Percentiles rank a stretch among this genome's conserved stretches.
Evolutionary conservation across 2,888 invertebrate species (phyloP).

Genomic region (Drosophila ezoana): DNA sequence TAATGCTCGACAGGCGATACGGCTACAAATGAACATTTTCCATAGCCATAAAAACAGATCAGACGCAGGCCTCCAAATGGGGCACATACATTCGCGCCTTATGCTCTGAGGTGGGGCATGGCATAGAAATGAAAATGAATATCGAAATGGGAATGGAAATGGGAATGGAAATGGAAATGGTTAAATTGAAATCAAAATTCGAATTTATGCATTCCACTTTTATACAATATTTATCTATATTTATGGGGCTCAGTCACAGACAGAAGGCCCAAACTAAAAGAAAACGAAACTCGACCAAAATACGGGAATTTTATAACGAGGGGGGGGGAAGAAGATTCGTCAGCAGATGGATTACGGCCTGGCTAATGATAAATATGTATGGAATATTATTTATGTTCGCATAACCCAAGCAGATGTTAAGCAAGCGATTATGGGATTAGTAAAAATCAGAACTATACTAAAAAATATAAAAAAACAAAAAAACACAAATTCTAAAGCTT

Average conservation of each 20-base stretch:
- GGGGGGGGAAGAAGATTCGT: slow-evolving; percentile 23
- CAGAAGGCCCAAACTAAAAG: slow-evolving; percentile 30
- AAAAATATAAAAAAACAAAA: slow-evolving; percentile 34
- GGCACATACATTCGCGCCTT: slow-evolving; percentile 23
- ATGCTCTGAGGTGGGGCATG: slow-evolving; percentile 13
- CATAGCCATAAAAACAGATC: slow-evolving; percentile 57
- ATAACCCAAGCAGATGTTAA: slow-evolving; percentile 40
- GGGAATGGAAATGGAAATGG: slow-evolving; percentile 4
- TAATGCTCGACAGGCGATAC: slow-evolving; percentile 46
- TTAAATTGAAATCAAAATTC: slow-evolving; percentile 11
- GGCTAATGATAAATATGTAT: slow-evolving; percentile 63
- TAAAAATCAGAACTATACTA: slow-evolving; percentile 16
- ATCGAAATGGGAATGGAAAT: slow-evolving; percentile 4
- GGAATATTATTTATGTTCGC: slow-evolving; percentile 68
- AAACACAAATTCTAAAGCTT: slow-evolving; percentile 48
- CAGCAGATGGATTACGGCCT: slow-evolving; percentile 68
- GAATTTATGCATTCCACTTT: slow-evolving; percentile 69
- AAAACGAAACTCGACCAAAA: slow-evolving; percentile 53
- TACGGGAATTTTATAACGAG: slow-evolving; percentile 1
- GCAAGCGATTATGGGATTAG: slow-evolving; percentile 70
- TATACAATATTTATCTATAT: slow-evolving; percentile 73
- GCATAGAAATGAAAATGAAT: slow-evolving; percentile 7
- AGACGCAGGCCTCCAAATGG: slow-evolving; percentile 22
- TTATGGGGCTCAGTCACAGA: slow-evolving; percentile 66
- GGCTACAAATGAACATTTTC: slow-evolving; percentile 33